A percentile compares a stretch with the other conserved stretches of the same genome.
Conservation (phyloP, 2,113 vertebrate species). For the Noturus placidus region DNA sequence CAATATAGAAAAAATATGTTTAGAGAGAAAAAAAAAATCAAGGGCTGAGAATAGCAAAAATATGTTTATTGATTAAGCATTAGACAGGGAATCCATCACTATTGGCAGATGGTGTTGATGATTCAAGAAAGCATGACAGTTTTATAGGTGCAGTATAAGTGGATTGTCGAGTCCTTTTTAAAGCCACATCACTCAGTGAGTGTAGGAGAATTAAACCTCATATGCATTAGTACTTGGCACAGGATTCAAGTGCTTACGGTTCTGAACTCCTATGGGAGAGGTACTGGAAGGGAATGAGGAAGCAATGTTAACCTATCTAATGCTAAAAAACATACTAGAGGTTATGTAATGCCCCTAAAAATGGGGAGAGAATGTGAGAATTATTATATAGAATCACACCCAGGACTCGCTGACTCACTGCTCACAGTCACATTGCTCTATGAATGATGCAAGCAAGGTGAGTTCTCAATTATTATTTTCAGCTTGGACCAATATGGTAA, state of each 20-base stretch:
- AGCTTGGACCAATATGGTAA: not conserved
- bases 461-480: not conserved
- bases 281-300: not conserved
- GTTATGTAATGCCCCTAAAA: not conserved
- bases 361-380: not conserved
- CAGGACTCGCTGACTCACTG: not conserved
- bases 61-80: conserved; percentile 60
- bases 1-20: conserved; percentile 45
- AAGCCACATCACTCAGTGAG: conserved; percentile 63
- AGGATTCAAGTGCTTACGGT: conserved; percentile 38
- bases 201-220: conserved; percentile 57
- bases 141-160: conserved; percentile 71
- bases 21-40: conserved; percentile 41
- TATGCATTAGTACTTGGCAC: conserved; percentile 53
- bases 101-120: conserved; percentile 65
- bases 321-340: not conserved
- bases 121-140: conserved; percentile 60
- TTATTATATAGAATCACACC: not conserved
- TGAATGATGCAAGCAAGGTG: not conserved
- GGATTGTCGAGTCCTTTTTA: conserved; percentile 66
- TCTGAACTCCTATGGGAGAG: conserved; percentile 1
- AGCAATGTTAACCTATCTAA: not conserved
- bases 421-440: not conserved
- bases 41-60: conserved; percentile 26
- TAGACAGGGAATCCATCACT: conserved; percentile 64